Conservation (phyloP, 2,113 vertebrate genomes). For the Holacanthus passer region DNA sequence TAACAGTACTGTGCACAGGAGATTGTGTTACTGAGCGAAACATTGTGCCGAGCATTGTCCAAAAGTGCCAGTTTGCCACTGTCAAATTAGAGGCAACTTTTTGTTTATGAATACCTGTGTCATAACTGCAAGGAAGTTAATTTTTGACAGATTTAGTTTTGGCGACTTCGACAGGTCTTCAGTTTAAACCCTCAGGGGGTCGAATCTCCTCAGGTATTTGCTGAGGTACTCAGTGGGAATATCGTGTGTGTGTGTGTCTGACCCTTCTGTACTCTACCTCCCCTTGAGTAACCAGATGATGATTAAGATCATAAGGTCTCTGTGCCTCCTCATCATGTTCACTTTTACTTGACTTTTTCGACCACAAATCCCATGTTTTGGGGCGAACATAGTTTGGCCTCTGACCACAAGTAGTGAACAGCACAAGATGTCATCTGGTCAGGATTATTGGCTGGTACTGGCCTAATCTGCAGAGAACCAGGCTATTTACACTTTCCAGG, state of each 20-base stretch:
- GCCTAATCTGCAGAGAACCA: not conserved
- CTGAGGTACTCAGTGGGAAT: conserved; percentile 35
- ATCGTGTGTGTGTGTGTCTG: conserved; percentile 35
- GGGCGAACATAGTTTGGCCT: conserved; percentile 42
- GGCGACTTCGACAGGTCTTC: conserved; percentile 34
- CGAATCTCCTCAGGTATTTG: conserved; percentile 46
- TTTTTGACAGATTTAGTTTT: conserved; percentile 49
- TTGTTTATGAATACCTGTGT: conserved; percentile 34
- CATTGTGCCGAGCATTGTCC: not conserved
- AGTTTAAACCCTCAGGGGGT: conserved; percentile 20
- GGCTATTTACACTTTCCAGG: not conserved
- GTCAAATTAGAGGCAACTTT: not conserved
- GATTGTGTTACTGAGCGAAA: conserved; percentile 15
- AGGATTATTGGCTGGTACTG: conserved; percentile 49
- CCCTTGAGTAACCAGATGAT: conserved; percentile 67
- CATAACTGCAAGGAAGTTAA: conserved; percentile 22
- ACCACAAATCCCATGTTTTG: conserved; percentile 53
- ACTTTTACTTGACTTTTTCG: conserved; percentile 45
- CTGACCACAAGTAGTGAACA: conserved; percentile 54
- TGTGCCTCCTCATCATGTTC: conserved; percentile 63
- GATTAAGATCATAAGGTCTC: conserved; percentile 76
- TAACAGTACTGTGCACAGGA: conserved; percentile 5
- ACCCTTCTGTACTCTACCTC: conserved; percentile 45
- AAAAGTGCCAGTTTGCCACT: not conserved
- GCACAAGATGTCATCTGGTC: conserved; percentile 65